phyloP scores from a whole-genome alignment of 2,797 vertebrate species.

The Distichodus sexfasciatus region DNA sequence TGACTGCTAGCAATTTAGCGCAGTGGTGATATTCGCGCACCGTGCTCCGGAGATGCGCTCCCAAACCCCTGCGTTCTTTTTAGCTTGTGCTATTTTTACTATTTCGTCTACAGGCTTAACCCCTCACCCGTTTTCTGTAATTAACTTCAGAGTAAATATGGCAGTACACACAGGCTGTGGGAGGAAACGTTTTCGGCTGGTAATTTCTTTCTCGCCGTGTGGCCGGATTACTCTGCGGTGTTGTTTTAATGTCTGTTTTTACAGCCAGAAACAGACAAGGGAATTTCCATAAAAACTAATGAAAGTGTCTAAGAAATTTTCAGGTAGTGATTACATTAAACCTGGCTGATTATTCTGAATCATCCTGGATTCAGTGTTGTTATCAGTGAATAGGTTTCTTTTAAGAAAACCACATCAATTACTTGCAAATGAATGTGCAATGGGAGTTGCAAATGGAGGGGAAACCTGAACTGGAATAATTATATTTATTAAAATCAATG shows the following conservation, averaged over 20 bases:
- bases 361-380: not conserved
- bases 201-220: slow-evolving; percentile 12
- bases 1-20: slow-evolving; percentile 24
- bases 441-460: not conserved
- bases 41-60: slow-evolving; percentile 1
- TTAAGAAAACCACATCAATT: slow-evolving; percentile 1
- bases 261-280: not conserved
- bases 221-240: not conserved
- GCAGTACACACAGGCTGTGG: not conserved
- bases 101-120: not conserved
- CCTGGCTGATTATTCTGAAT: not conserved
- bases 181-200: slow-evolving; percentile 6
- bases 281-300: not conserved
- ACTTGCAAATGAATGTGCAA: not conserved
- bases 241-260: slow-evolving; percentile 11
- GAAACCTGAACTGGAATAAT: not conserved
- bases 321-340: not conserved
- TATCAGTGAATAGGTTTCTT: not conserved
- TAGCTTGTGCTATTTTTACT: slow-evolving; percentile 4
- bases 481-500: not conserved
- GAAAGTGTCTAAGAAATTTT: slow-evolving; percentile 18
- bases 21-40: slow-evolving; percentile 23
- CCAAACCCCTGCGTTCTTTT: not conserved
- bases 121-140: slow-evolving; percentile 10
- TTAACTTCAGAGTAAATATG: slow-evolving; percentile 17